These are phyloP conservation scores for Leptinotarsa undecemlineata DNA, from an alignment of 1,140 invertebrate genomes.

Conservation along the genomic window DNA sequence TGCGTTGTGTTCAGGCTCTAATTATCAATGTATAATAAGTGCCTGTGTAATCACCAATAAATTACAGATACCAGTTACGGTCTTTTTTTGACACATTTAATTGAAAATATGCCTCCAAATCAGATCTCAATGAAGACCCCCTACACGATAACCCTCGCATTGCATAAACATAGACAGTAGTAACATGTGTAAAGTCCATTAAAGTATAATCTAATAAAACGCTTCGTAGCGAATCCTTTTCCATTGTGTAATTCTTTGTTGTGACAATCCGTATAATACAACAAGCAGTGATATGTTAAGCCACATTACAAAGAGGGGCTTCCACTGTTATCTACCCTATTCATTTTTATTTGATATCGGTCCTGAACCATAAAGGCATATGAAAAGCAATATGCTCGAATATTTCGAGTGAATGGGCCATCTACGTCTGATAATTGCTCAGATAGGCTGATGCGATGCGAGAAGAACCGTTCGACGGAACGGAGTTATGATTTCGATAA, in stretches of 20 bases:
- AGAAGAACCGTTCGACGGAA: not conserved
- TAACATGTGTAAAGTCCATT: conserved; percentile 17
- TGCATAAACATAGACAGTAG: conserved; percentile 4
- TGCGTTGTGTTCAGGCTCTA: too few relatives aligned
- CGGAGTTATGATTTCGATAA: conserved; percentile 5
- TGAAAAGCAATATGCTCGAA: conserved; percentile 20
- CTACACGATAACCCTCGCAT: not conserved
- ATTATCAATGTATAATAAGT: too few relatives aligned
- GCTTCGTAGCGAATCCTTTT: conserved; percentile 7
- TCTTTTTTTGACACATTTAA: not conserved
- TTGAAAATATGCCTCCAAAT: not conserved
- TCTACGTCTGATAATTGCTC: conserved; percentile 7
- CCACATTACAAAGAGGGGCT: conserved; percentile 11
- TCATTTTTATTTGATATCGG: conserved; percentile 16
- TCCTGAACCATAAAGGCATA: conserved; percentile 5
- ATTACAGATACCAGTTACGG: too few relatives aligned
- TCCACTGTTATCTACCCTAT: not conserved
- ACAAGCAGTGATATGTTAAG: conserved; percentile 11
- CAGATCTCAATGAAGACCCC: not conserved
- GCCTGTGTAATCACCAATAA: too few relatives aligned
- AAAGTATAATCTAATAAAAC: conserved; percentile 14
- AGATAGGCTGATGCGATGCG: conserved; percentile 2
- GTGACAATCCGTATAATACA: conserved; percentile 13
- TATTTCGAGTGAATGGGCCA: conserved; percentile 13
- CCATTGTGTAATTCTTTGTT: conserved; percentile 15